A percentile compares a stretch with the other conserved stretches of the same genome.
Conservation (phyloP, 2,797 vertebrate genomes). For the Tapera naevia region DNA sequence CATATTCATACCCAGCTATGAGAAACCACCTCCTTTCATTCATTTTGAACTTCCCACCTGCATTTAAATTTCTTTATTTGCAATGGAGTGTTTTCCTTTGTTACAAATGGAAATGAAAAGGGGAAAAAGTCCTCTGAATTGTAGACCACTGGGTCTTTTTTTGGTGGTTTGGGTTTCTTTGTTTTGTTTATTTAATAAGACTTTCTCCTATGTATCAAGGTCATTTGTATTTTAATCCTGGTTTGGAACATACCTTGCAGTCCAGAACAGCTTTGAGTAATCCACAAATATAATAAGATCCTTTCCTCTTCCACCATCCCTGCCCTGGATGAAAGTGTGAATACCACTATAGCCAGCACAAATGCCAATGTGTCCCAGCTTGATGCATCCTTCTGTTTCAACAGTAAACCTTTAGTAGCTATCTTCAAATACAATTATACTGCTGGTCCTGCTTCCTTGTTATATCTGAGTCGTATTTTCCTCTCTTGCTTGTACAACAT, state of each 20-base stretch:
- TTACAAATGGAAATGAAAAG: background rate
- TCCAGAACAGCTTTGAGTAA: background rate
- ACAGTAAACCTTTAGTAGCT: background rate
- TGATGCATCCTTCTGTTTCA: background rate
- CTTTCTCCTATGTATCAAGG: background rate
- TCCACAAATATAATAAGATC: background rate
- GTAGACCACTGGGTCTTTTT: background rate
- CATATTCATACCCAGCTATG: background rate
- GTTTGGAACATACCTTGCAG: background rate
- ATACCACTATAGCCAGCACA: background rate
- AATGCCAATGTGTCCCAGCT: background rate
- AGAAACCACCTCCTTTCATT: background rate
- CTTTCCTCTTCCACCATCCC: background rate
- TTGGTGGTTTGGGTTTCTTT: too few relatives aligned
- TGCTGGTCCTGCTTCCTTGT: background rate
- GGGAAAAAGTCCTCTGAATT: background rate
- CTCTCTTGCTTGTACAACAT: rapidly evolving
- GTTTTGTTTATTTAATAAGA: too few relatives aligned
- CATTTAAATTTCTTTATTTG: background rate
- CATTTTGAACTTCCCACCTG: background rate
- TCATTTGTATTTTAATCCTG: conserved; percentile 2
- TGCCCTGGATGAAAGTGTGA: background rate
- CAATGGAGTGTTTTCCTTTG: background rate
- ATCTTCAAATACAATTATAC: background rate
- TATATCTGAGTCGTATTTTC: background rate